A percentile compares a stretch with the other conserved stretches of the same genome.
phyloP scores from a whole-genome alignment of 2,888 invertebrate species.

The Orthonevra nobilis region DNA sequence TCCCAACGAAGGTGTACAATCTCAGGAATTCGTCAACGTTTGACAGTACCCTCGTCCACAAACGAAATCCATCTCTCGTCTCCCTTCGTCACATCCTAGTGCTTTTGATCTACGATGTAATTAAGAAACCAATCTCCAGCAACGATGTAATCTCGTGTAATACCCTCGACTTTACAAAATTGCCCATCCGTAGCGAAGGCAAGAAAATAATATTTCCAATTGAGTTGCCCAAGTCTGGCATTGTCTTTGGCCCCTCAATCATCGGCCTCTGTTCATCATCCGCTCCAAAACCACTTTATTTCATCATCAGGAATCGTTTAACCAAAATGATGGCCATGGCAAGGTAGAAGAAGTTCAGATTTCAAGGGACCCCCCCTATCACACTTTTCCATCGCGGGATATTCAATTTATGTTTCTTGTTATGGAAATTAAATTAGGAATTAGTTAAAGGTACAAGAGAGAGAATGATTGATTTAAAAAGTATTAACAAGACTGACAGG shows the following conservation, averaged over 20 bases:
- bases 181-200: slow-evolving; percentile 18
- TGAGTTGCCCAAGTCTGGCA: slow-evolving; percentile 24
- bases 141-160: slow-evolving; percentile 33
- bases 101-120: slow-evolving; percentile 47
- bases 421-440: slow-evolving; percentile 33
- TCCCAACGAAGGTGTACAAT: background rate
- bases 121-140: slow-evolving; percentile 52
- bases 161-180: slow-evolving; percentile 7
- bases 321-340: slow-evolving; percentile 17
- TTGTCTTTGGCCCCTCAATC: slow-evolving; percentile 29
- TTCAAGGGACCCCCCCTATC: slow-evolving; percentile 23
- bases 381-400: background rate
- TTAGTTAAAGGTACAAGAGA: slow-evolving; percentile 16
- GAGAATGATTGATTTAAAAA: slow-evolving; percentile 50
- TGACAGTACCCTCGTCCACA: background rate
- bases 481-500: slow-evolving; percentile 13
- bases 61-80: background rate
- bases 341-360: slow-evolving; percentile 14
- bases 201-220: slow-evolving; percentile 45
- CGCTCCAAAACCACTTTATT: slow-evolving; percentile 46
- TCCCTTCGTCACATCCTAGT: slow-evolving; percentile 1
- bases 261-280: slow-evolving; percentile 24
- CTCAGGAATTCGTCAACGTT: background rate
- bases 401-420: slow-evolving; percentile 5
- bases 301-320: slow-evolving; percentile 58